These are phyloP conservation scores for Hippoglossus stenolepis DNA, from an alignment of 2,113 vertebrate genomes.

Conservation along the genomic window DNA sequence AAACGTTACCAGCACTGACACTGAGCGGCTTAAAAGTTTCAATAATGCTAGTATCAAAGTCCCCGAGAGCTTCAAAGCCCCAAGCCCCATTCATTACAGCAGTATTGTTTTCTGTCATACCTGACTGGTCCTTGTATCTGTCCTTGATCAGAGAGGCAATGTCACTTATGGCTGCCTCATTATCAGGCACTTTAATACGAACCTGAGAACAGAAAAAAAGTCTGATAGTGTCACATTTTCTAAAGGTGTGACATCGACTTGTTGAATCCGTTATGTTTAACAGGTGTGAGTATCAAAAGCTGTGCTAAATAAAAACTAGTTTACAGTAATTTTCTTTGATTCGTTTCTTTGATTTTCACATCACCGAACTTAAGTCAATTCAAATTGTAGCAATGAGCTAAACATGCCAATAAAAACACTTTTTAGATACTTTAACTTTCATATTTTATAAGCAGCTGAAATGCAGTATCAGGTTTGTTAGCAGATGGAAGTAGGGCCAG, in stretches of 20 bases:
- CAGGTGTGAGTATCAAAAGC: no score
- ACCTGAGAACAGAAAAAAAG: slow-evolving; percentile 80
- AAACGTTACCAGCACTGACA: background rate
- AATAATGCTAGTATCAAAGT: no score
- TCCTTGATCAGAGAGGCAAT: slow-evolving; percentile 88
- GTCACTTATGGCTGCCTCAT: slow-evolving; percentile 85
- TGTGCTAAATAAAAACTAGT: no score
- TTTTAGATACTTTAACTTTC: background rate
- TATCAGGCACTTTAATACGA: slow-evolving; percentile 86
- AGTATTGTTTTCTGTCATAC: slow-evolving; percentile 67
- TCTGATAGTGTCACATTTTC: background rate
- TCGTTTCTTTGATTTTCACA: no score
- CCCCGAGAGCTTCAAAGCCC: no score
- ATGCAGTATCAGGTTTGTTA: no score
- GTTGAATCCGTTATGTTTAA: no score
- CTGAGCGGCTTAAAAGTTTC: background rate
- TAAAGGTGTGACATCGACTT: no score
- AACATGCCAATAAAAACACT: no score
- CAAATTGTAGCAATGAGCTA: no score
- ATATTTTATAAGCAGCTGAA: background rate
- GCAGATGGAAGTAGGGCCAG: background rate
- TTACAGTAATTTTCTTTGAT: no score
- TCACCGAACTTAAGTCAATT: no score
- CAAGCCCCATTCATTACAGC: background rate
- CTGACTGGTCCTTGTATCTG: slow-evolving; percentile 92